Evolutionary conservation across 2,888 invertebrate genomes (phyloP).

Genomic region (Desoria tigrina): DNA sequence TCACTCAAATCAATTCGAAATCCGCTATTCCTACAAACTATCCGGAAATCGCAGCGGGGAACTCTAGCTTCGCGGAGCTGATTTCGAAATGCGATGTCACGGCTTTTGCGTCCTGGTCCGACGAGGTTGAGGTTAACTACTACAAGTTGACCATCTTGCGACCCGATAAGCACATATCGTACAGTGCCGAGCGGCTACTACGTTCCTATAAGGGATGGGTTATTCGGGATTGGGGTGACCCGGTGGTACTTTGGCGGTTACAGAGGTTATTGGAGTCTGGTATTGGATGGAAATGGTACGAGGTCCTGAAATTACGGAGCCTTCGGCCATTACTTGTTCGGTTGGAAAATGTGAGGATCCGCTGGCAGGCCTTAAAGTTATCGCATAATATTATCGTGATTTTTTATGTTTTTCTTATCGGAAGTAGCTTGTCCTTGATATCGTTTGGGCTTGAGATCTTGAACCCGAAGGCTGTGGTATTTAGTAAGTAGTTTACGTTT

Average conservation of each 20-base stretch:
- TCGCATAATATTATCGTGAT: not conserved
- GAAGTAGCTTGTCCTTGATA: not conserved
- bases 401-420: not conserved
- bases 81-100: not conserved
- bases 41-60: not conserved
- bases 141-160: not conserved
- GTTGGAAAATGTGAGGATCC: not conserved
- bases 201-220: not conserved
- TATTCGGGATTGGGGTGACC: not conserved
- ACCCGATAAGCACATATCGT: not conserved
- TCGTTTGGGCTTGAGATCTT: not conserved
- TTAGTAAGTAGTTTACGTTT: no score
- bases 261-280: not conserved
- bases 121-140: constrained; percentile 1
- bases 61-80: not conserved
- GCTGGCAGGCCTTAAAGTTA: not conserved
- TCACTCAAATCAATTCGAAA: not conserved
- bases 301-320: not conserved
- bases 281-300: not conserved
- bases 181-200: not conserved
- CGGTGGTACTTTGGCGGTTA: not conserved
- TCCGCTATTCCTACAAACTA: not conserved
- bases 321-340: not conserved
- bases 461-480: no score
- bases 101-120: not conserved